Evolutionary conservation across 1,140 invertebrate species (phyloP).

Genomic region (Lasioglossum albipes): DNA sequence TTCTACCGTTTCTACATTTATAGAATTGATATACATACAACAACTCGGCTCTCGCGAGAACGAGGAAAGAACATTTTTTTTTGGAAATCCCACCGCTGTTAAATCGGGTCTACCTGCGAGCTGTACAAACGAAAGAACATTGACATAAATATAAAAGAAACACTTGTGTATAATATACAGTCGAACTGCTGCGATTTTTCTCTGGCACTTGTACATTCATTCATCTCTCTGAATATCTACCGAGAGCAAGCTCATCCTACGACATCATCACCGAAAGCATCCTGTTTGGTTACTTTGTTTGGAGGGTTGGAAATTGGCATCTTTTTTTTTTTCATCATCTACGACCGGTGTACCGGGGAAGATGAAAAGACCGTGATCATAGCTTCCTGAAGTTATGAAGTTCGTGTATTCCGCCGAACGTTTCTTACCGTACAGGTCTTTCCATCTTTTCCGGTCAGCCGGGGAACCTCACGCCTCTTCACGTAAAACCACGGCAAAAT

Average conservation of each 20-base stretch:
- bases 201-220: conserved; percentile 19
- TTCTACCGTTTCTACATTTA: conserved; percentile 12
- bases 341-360: background rate
- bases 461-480: conserved; percentile 49
- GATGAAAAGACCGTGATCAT: conserved; percentile 13
- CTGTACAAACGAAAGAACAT: background rate
- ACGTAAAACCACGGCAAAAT: conserved; percentile 58
- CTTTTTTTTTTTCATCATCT: conserved; percentile 39
- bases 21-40: background rate
- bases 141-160: background rate
- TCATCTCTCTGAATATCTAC: conserved; percentile 15
- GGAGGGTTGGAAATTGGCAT: conserved; percentile 60
- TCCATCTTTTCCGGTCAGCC: conserved; percentile 35
- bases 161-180: background rate
- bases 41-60: background rate
- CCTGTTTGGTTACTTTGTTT: conserved; percentile 54
- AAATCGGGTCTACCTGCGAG: background rate
- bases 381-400: no score
- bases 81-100: background rate
- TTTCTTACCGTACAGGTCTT: conserved; percentile 11
- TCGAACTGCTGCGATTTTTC: background rate
- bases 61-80: background rate
- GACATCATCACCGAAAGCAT: conserved; percentile 36
- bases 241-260: conserved; percentile 23
- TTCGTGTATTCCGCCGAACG: no score